Evolutionary conservation across 2,888 invertebrate genomes (phyloP).

Genomic region (Andrena bicolor): DNA sequence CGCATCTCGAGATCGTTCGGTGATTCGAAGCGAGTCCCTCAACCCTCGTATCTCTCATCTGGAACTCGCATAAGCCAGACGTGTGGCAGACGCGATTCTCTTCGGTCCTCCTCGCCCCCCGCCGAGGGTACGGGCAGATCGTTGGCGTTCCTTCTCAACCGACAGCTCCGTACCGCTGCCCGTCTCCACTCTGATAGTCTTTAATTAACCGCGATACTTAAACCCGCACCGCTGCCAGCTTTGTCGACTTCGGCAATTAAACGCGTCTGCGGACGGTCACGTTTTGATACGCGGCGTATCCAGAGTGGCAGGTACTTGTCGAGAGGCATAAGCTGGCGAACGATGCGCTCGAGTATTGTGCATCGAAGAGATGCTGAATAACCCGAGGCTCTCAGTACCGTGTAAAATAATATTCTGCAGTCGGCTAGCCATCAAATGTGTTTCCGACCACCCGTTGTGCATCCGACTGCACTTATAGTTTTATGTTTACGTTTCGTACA

Average conservation of each 20-base stretch:
- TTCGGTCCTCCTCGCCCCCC: slow-evolving; percentile 38
- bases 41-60: slow-evolving; percentile 61
- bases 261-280: slow-evolving; percentile 25
- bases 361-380: too few relatives aligned
- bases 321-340: slow-evolving; percentile 14
- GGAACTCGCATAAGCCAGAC: slow-evolving; percentile 61
- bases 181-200: slow-evolving; percentile 24
- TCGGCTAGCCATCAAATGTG: too few relatives aligned
- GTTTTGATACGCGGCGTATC: slow-evolving; percentile 23
- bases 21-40: slow-evolving; percentile 39
- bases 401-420: too few relatives aligned
- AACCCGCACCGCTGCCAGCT: slow-evolving; percentile 2
- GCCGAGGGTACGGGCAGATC: slow-evolving; percentile 17
- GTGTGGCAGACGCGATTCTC: slow-evolving; percentile 66
- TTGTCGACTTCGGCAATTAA: slow-evolving; percentile 52
- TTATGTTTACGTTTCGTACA: too few relatives aligned
- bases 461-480: too few relatives aligned
- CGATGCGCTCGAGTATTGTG: slow-evolving; percentile 33
- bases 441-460: too few relatives aligned
- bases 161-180: not conserved
- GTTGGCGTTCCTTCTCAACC: not conserved
- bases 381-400: too few relatives aligned
- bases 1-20: slow-evolving; percentile 43
- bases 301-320: slow-evolving; percentile 15
- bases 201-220: slow-evolving; percentile 47